phyloP scores from a whole-genome alignment of 30 jellyfish, hydroid and myxozoan genomes.

The Pelagia noctiluca region DNA sequence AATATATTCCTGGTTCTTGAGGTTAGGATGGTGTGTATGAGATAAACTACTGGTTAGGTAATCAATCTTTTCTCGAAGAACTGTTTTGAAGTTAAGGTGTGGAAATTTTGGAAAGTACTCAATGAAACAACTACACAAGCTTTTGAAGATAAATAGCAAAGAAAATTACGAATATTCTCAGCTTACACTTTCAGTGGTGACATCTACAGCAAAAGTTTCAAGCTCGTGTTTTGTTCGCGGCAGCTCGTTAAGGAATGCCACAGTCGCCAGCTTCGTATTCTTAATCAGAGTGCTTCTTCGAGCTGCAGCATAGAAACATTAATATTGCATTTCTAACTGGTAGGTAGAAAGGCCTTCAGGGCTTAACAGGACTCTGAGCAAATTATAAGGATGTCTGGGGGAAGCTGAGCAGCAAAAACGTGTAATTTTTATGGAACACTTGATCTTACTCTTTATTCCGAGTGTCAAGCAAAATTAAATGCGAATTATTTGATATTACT shows the following conservation, averaged over 20 bases:
- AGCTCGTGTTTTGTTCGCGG: constrained; percentile 79
- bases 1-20: background rate
- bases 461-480: background rate
- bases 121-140: background rate
- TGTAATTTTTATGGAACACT: background rate
- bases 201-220: constrained; percentile 72
- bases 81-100: background rate
- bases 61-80: too few species aligned
- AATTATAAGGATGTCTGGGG: background rate
- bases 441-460: background rate
- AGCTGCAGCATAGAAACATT: constrained; percentile 6
- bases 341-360: constrained; percentile 37
- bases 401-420: background rate
- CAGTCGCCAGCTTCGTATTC: constrained; percentile 76
- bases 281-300: constrained; percentile 51
- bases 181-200: constrained; percentile 67
- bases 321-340: too few species aligned
- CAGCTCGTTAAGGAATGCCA: constrained; percentile 80
- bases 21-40: background rate
- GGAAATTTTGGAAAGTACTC: background rate
- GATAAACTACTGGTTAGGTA: background rate
- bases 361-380: too few species aligned
- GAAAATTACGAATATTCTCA: background rate
- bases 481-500: too few species aligned
- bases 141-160: too few species aligned